Percentiles rank a stretch among this genome's conserved stretches.
Conservation (phyloP, 2,888 invertebrate species). For the Volucella inanis region DNA sequence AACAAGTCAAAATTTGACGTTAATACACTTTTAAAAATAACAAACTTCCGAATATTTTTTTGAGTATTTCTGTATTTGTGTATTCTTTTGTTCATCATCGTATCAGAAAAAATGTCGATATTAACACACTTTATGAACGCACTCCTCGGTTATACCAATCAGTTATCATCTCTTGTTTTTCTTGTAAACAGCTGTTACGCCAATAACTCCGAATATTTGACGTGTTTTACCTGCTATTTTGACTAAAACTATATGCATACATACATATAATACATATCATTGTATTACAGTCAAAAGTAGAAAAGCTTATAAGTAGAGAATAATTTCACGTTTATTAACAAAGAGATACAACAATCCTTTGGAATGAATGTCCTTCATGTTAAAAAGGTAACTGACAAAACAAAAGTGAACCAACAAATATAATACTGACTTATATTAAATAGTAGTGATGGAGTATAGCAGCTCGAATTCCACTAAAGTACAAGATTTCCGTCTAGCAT, state of each 20-base stretch:
- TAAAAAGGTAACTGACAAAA: slow-evolving; percentile 5
- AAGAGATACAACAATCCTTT: background rate
- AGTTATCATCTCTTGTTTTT: slow-evolving; percentile 38
- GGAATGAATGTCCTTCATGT: background rate
- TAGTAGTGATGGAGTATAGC: slow-evolving; percentile 46
- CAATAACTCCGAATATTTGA: slow-evolving; percentile 8
- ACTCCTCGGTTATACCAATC: slow-evolving; percentile 49
- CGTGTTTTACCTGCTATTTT: slow-evolving; percentile 43
- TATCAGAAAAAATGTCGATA: background rate
- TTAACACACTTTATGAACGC: slow-evolving; percentile 8
- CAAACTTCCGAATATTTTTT: too few relatives aligned
- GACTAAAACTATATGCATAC: slow-evolving; percentile 7
- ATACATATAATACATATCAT: too few relatives aligned
- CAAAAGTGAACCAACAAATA: slow-evolving; percentile 5
- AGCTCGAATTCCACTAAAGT: slow-evolving; percentile 25
- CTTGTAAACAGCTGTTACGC: slow-evolving; percentile 14
- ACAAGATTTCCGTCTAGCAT: slow-evolving; percentile 36
- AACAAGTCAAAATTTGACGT: too few relatives aligned
- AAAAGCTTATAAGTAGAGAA: slow-evolving; percentile 7
- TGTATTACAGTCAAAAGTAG: too few relatives aligned
- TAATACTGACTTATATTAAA: slow-evolving; percentile 31
- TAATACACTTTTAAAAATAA: too few relatives aligned
- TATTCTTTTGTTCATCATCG: too few relatives aligned
- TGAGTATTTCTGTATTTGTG: too few relatives aligned
- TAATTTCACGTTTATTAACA: background rate